phyloP scores from a whole-genome alignment of 2,113 vertebrate genomes.

The Peromyscus polionotus region DNA sequence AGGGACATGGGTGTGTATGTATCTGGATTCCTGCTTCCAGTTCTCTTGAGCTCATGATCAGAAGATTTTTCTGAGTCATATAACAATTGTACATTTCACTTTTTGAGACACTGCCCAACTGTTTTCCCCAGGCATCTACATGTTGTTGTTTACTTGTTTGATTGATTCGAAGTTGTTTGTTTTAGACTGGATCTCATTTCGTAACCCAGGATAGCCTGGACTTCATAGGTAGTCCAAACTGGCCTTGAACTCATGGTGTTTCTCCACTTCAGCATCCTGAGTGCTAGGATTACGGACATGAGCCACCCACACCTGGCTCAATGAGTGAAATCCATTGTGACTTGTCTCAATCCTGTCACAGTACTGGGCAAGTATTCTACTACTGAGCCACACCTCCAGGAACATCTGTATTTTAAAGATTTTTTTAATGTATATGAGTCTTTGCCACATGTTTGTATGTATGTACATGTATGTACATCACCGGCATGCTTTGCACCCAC shows the following conservation, averaged over 20 bases:
- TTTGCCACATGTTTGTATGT: neutral
- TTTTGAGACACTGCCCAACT: neutral
- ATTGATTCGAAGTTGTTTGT: neutral
- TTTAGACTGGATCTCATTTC: neutral
- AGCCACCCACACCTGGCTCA: neutral
- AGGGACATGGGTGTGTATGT: neutral
- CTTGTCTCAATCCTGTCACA: neutral
- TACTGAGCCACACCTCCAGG: neutral
- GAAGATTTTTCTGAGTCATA: neutral
- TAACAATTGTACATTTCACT: slow-evolving; percentile 11
- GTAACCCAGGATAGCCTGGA: neutral
- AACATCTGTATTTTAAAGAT: neutral
- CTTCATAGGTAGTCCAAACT: neutral
- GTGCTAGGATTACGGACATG: neutral
- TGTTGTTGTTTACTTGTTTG: neutral
- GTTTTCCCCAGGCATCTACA: neutral
- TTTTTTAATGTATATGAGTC: neutral
- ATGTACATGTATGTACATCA: neutral
- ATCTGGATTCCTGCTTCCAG: neutral
- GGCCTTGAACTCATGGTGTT: neutral
- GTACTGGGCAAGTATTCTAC: neutral
- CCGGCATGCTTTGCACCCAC: neutral
- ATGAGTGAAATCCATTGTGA: neutral
- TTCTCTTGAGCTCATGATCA: neutral
- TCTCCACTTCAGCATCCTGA: neutral